Conservation (phyloP, 2,113 vertebrate species). For the Cyanoramphus novaezelandiae region DNA sequence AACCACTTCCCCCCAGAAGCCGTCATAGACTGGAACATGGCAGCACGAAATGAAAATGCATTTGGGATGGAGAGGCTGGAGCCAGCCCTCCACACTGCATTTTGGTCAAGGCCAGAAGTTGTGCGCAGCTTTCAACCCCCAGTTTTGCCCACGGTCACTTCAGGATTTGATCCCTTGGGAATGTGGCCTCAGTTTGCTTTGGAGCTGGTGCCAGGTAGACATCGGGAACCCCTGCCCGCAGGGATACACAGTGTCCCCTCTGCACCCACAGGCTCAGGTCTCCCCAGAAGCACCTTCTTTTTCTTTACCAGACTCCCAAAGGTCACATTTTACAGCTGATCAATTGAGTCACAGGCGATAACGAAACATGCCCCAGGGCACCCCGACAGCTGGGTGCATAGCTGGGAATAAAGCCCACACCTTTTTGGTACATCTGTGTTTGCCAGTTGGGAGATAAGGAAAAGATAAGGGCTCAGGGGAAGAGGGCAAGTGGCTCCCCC, state of each 20-base stretch:
- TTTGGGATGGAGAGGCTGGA: not conserved
- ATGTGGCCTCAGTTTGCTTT: not conserved
- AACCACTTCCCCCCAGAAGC: not conserved
- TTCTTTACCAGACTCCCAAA: not conserved
- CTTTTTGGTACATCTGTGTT: not conserved
- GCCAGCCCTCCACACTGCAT: not conserved
- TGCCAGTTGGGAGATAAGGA: not conserved
- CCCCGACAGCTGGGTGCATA: not conserved
- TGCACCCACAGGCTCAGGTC: not conserved
- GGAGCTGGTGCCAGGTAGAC: not conserved
- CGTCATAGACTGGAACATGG: no score
- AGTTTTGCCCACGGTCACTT: not conserved
- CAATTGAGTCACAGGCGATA: not conserved
- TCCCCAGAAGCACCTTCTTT: not conserved
- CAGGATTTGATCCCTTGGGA: not conserved
- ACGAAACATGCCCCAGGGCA: not conserved
- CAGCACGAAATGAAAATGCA: not conserved
- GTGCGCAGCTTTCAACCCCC: rapidly evolving
- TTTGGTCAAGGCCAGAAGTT: not conserved
- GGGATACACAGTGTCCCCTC: not conserved
- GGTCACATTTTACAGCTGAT: not conserved
- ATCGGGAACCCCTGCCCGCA: not conserved
- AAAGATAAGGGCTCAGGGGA: not conserved
- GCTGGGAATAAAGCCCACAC: not conserved
- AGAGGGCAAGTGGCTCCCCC: not conserved